phyloP scores from a whole-genome alignment of 2,888 invertebrate genomes.

The Muscina levida region DNA sequence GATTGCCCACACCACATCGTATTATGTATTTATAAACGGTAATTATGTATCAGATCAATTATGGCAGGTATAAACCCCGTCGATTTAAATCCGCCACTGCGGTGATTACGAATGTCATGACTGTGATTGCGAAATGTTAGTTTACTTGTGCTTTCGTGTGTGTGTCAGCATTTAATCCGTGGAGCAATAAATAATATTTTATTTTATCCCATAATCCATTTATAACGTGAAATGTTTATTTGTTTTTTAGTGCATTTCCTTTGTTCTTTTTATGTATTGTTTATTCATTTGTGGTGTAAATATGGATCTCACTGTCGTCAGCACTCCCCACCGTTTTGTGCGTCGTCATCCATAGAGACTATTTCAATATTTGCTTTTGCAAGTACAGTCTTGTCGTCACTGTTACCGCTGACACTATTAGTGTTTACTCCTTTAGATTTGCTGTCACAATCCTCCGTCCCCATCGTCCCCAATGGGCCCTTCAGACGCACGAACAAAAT shows the following conservation, averaged over 20 bases:
- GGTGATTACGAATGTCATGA: conserved; percentile 22
- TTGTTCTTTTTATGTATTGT: conserved; percentile 29
- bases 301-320: conserved; percentile 12
- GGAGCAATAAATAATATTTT: conserved; percentile 24
- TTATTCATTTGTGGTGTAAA: conserved; percentile 1
- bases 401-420: too few relatives aligned
- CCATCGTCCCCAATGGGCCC: background rate
- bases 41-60: too few relatives aligned
- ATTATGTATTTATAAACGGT: too few relatives aligned
- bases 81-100: too few relatives aligned
- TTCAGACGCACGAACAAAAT: background rate
- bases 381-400: conserved; percentile 24
- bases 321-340: background rate
- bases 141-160: background rate
- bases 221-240: conserved; percentile 49
- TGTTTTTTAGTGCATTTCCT: conserved; percentile 28
- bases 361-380: conserved; percentile 38
- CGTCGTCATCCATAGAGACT: conserved; percentile 29
- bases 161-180: conserved; percentile 11
- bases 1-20: too few relatives aligned
- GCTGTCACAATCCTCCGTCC: conserved; percentile 14
- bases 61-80: too few relatives aligned
- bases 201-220: conserved; percentile 45
- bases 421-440: conserved; percentile 11
- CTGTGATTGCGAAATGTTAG: conserved; percentile 23